phyloP scores from a whole-genome alignment of 2,888 invertebrate species.

The Mimachlamys varia region DNA sequence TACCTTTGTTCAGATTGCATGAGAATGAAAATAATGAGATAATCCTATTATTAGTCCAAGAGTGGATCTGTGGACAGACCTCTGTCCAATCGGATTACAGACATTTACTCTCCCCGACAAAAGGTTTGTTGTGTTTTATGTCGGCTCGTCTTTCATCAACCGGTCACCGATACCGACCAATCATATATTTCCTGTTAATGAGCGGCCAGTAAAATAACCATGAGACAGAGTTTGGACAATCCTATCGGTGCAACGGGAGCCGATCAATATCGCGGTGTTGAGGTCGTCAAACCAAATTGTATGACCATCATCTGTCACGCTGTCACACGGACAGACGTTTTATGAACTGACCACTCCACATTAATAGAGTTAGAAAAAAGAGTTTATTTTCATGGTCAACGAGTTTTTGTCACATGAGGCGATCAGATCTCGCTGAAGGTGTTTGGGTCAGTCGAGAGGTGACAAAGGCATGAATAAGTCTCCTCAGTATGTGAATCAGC shows the following conservation, averaged over 20 bases:
- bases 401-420: conserved; percentile 21
- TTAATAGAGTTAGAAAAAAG: background rate
- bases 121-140: background rate
- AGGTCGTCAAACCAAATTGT: background rate
- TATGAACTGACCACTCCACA: conserved; percentile 21
- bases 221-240: background rate
- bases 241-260: background rate
- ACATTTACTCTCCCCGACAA: background rate
- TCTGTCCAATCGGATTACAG: conserved; percentile 9
- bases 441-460: background rate
- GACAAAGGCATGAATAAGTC: background rate
- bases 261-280: background rate
- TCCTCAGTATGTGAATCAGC: background rate
- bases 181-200: background rate
- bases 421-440: conserved; percentile 17
- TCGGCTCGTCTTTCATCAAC: background rate
- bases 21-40: conserved; percentile 15
- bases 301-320: background rate
- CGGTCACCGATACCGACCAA: background rate
- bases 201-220: background rate
- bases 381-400: background rate
- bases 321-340: background rate
- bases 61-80: background rate
- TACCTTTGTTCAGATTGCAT: background rate
- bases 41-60: background rate